A percentile compares a stretch with the other conserved stretches of the same genome.
Evolutionary conservation across 2,113 vertebrate genomes (phyloP).

Genomic region (Phycodurus eques): DNA sequence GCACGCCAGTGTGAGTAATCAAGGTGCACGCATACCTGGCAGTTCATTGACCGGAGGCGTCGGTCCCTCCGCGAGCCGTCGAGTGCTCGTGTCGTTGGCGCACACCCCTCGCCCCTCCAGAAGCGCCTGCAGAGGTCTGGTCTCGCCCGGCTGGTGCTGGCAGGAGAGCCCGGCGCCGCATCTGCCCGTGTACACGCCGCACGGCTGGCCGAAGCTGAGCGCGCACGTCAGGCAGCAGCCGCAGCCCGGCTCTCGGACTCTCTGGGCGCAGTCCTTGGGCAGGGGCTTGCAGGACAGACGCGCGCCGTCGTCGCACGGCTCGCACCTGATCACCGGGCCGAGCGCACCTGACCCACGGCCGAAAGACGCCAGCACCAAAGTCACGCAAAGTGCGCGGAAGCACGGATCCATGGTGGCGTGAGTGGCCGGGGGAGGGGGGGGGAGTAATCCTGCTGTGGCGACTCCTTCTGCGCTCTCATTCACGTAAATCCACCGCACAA

Average conservation of each 20-base stretch:
- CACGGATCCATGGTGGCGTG: slow-evolving; percentile 65
- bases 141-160: slow-evolving; percentile 76
- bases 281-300: slow-evolving; percentile 81
- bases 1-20: neutral
- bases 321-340: slow-evolving; percentile 85
- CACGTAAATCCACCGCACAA: slow-evolving; percentile 60
- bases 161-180: slow-evolving; percentile 83
- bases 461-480: slow-evolving; percentile 44
- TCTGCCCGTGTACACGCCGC: slow-evolving; percentile 89
- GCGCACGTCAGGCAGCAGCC: slow-evolving; percentile 93
- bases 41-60: slow-evolving; percentile 53
- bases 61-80: slow-evolving; percentile 41
- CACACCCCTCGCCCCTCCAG: slow-evolving; percentile 87
- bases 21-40: slow-evolving; percentile 68
- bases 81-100: slow-evolving; percentile 66
- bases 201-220: slow-evolving; percentile 74
- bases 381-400: slow-evolving; percentile 71
- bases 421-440: neutral
- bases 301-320: slow-evolving; percentile 82
- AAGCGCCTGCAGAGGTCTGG: slow-evolving; percentile 83
- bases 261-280: slow-evolving; percentile 78
- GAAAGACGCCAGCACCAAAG: slow-evolving; percentile 66
- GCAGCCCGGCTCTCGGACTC: slow-evolving; percentile 87
- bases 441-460: slow-evolving; percentile 12
- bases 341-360: slow-evolving; percentile 63